phyloP scores from a whole-genome alignment of 2,113 vertebrate genomes.

The Anser brachyrhynchus region DNA sequence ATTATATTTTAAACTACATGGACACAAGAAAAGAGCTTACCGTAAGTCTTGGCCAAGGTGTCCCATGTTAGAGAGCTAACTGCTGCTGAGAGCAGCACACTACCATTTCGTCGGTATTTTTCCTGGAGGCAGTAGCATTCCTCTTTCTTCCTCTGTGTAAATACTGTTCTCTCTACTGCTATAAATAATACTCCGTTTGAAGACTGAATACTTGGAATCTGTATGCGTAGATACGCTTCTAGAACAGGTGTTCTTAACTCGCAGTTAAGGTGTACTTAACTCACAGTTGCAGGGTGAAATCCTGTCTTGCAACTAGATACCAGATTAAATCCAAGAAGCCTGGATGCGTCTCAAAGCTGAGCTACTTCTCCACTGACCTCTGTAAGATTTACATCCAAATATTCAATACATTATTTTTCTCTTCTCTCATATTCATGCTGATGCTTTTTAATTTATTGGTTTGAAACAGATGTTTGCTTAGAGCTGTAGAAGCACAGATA shows the following conservation, averaged over 20 bases:
- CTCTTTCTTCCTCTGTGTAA: not conserved
- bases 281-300: not conserved
- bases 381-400: not conserved
- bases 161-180: not conserved
- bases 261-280: not conserved
- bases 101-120: not conserved
- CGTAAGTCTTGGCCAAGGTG: not conserved
- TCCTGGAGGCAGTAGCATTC: not conserved
- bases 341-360: not conserved
- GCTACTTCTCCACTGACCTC: not conserved
- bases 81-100: not conserved
- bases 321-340: constrained; percentile 24
- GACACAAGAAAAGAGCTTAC: not conserved
- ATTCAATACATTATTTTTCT: not conserved
- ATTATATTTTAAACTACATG: not conserved
- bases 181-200: not conserved
- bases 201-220: not conserved
- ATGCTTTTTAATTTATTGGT: not conserved
- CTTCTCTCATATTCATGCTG: not conserved
- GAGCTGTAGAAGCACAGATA: not conserved
- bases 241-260: not conserved
- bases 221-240: not conserved
- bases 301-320: not conserved
- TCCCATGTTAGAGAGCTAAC: not conserved
- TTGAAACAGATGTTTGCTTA: constrained; percentile 5